A percentile compares a stretch with the other conserved stretches of the same genome.
Evolutionary conservation across 2,113 vertebrate genomes (phyloP).

Genomic region (Cyprinus carpio): DNA sequence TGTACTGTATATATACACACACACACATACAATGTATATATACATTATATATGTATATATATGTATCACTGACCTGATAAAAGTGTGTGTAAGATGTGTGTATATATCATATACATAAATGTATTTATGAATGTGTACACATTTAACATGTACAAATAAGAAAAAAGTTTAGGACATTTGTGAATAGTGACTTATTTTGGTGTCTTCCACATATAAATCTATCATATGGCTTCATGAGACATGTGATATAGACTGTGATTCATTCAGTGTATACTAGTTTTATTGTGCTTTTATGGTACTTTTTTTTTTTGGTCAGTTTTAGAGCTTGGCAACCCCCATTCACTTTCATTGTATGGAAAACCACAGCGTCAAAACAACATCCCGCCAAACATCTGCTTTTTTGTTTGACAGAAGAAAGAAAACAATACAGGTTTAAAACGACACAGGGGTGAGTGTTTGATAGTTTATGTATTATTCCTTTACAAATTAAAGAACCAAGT

Average conservation of each 20-base stretch:
- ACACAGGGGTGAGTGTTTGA: not conserved
- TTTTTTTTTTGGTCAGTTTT: not conserved
- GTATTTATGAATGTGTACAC: no score
- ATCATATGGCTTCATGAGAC: not conserved
- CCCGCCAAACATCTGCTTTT: constrained; percentile 1
- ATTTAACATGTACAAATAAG: no score
- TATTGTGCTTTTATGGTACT: not conserved
- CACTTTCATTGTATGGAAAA: not conserved
- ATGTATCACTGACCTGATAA: no score
- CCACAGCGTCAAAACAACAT: not conserved
- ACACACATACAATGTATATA: no score
- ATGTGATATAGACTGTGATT: not conserved
- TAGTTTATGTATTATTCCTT: not conserved
- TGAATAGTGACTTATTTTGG: no score
- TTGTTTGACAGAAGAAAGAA: not conserved
- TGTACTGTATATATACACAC: no score
- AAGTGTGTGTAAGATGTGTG: no score
- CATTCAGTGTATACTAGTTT: not conserved
- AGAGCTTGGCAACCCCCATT: not conserved
- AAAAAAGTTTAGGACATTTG: no score
- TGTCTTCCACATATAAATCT: not conserved
- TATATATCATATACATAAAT: no score
- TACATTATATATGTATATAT: no score
- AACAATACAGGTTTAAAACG: not conserved
- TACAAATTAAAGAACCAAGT: not conserved